Base-by-base conservation (phyloP, 2,888 invertebrate genomes). In the Agrochola macilenta region DNA sequence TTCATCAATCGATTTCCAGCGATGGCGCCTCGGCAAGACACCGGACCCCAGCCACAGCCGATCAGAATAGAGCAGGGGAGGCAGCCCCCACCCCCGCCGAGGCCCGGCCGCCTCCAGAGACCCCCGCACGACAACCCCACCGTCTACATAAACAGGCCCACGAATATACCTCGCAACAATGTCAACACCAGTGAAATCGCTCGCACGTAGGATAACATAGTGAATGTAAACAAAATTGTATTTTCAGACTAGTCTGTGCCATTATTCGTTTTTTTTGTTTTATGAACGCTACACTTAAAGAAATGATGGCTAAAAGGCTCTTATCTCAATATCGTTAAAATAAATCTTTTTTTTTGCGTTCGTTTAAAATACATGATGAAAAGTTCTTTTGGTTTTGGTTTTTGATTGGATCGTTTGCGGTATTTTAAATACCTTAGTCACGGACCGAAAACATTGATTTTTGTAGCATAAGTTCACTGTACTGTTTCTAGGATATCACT, bases 121-220 rank as follows among this genome's bases (percentile, higher is more conserved):
- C 96, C 96, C 69, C 96, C 96, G 2, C 96, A 96, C 84, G 96
- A 96, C 88, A 91, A 96, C 90, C 96, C 96, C 9, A 88, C 93
- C 2, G 91, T 83, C 72, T 96, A 96, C 90, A 92, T 95, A 73
- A 90, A 92, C 83, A 91, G 93, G 82, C 90, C 92, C n/a, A 87
- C 88, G 77, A 90, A 86, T 73, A 91, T 89, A 69, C 87, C 90
- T 68, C 86, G 85, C 63, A 89, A 88, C 86, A 88, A 88, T 82
- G 90, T 90, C 81, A 91, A 89, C 83, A 90, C 88, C 72, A 90
- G 89, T 78, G 90, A 89, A 88, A 79, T 89, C 74, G 77, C 86
- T 79, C 87, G 84, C 76, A 82, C 82, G 63, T 84, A 81, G 78
- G 63, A 79, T 72, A 82, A 86, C 69, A 73, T n/a, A 49, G 35